These are phyloP conservation scores for Drosophila borealis DNA, from an alignment of 2,888 invertebrate species.

Conservation along the genomic window DNA sequence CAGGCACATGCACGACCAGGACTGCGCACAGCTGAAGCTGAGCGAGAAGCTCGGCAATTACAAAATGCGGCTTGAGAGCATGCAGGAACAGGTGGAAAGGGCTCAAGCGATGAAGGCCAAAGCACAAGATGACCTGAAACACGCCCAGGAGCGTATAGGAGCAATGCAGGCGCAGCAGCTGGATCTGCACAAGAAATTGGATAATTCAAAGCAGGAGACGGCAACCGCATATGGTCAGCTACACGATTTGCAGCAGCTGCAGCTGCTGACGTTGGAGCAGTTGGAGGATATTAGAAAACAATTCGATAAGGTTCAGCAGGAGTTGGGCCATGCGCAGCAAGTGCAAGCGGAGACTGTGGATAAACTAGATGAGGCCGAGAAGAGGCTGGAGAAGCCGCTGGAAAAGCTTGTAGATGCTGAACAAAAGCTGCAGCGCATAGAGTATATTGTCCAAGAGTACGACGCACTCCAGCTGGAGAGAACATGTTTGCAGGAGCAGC, in stretches of 20 bases:
- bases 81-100: not conserved
- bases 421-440: not conserved
- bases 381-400: not conserved
- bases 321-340: not conserved
- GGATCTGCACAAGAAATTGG: not conserved
- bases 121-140: not conserved
- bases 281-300: not conserved
- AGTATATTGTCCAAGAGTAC: not conserved
- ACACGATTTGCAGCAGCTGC: not conserved
- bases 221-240: not conserved
- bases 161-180: not conserved
- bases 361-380: not conserved
- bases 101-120: not conserved
- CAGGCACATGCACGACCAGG: not conserved
- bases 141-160: not conserved
- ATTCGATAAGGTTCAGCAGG: not conserved
- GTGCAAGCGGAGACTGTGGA: too few species aligned
- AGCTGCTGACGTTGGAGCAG: not conserved
- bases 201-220: not conserved
- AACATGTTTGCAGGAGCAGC: not conserved
- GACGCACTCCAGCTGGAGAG: not conserved
- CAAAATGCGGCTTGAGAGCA: not conserved
- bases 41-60: not conserved
- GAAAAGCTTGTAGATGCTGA: not conserved
- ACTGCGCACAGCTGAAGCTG: not conserved